These are phyloP conservation scores for Leucania comma DNA, from an alignment of 2,888 invertebrate genomes.

Conservation along the genomic window DNA sequence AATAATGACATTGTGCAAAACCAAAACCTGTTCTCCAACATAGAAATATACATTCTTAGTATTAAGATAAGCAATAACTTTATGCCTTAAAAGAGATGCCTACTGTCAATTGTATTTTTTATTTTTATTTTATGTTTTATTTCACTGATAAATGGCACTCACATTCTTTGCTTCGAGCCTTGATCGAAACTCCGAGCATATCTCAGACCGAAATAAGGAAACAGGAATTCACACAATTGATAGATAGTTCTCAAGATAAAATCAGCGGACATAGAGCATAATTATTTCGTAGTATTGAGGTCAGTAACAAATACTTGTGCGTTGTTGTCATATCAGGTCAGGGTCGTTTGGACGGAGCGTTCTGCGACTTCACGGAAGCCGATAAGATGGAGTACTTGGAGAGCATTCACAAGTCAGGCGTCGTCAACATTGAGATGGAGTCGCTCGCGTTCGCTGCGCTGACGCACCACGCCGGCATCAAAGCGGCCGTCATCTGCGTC, in stretches of 20 bases:
- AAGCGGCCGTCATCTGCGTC: slow-evolving; percentile 98
- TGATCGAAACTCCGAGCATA: background rate
- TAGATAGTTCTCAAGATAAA: slow-evolving; percentile 19
- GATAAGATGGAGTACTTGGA: slow-evolving; percentile 97
- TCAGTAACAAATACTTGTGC: slow-evolving; percentile 15
- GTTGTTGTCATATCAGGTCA: slow-evolving; percentile 92
- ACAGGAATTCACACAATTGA: slow-evolving; percentile 17
- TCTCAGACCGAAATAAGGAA: slow-evolving; percentile 20
- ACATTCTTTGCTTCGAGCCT: no score
- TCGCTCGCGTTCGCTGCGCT: slow-evolving; percentile 97
- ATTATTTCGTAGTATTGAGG: slow-evolving; percentile 23
- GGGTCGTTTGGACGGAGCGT: slow-evolving; percentile 98
- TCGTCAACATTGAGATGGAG: slow-evolving; percentile 99
- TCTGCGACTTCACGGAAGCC: slow-evolving; percentile 97
- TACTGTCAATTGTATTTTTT: background rate
- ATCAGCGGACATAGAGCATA: slow-evolving; percentile 1
- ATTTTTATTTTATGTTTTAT: background rate
- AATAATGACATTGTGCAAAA: background rate
- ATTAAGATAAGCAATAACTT: background rate
- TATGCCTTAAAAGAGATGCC: background rate
- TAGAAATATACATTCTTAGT: slow-evolving; percentile 8
- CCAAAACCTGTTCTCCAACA: background rate
- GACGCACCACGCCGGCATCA: slow-evolving; percentile 97
- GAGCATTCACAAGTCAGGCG: slow-evolving; percentile 94
- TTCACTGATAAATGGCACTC: slow-evolving; percentile 1